Percentiles rank a stretch among this genome's conserved stretches.
These are phyloP conservation scores for Brachymystax lenok DNA, from an alignment of 2,797 vertebrate genomes.

Conservation along the genomic window DNA sequence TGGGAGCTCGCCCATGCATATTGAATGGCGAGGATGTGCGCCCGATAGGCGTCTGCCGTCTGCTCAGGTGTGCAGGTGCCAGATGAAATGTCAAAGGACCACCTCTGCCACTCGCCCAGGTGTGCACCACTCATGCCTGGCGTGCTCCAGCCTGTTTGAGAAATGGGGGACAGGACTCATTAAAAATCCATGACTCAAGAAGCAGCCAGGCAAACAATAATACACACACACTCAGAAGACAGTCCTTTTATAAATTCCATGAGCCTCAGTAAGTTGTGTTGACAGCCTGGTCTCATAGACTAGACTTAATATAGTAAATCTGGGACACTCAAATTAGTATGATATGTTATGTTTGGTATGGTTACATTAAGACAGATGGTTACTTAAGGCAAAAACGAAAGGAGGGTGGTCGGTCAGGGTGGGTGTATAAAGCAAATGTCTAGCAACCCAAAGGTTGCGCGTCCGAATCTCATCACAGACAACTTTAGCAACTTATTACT, in stretches of 20 bases:
- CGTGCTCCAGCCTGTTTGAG: conserved; percentile 74
- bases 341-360: no score
- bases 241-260: not conserved
- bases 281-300: no score
- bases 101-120: conserved; percentile 92
- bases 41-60: conserved; percentile 91
- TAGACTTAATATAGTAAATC: no score
- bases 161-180: conserved; percentile 64
- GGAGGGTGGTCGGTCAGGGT: no score
- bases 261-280: not conserved
- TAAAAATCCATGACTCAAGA: conserved; percentile 62
- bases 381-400: no score
- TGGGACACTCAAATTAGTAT: no score
- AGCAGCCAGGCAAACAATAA: conserved; percentile 21
- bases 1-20: conserved; percentile 91
- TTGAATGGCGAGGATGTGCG: conserved; percentile 89
- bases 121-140: conserved; percentile 79
- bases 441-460: no score
- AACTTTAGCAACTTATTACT: no score
- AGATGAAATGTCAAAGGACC: conserved; percentile 90
- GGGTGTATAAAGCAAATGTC: no score
- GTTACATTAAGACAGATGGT: no score
- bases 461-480: no score
- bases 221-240: no score
- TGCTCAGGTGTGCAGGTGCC: conserved; percentile 82